Conservation (phyloP, 2,797 vertebrate species). For the Neoniphon sammara region DNA sequence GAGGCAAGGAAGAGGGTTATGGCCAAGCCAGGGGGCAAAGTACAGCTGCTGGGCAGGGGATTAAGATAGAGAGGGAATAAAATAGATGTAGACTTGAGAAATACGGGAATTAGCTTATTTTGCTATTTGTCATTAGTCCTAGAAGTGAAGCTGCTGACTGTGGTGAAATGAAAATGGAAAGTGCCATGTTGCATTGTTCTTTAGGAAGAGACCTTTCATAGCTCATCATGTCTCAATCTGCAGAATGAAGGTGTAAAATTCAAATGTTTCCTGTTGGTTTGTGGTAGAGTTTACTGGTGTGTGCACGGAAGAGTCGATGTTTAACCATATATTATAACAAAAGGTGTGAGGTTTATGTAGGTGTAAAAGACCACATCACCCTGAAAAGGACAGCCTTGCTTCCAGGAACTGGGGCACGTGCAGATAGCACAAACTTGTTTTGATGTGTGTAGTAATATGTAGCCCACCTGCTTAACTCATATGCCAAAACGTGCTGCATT, state of each 20-base stretch:
- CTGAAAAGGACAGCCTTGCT: slow-evolving; percentile 3
- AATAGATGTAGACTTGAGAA: no score
- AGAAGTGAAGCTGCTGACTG: no score
- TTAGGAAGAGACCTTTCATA: not conserved
- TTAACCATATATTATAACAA: not conserved
- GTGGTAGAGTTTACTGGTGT: not conserved
- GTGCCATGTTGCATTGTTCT: not conserved
- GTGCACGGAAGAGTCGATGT: not conserved
- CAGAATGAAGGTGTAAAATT: not conserved
- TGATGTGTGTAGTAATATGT: slow-evolving; percentile 14
- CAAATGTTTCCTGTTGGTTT: not conserved
- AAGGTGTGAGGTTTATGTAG: slow-evolving; percentile 13
- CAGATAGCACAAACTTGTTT: slow-evolving; percentile 12
- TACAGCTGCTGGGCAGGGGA: no score
- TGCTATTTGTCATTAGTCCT: no score
- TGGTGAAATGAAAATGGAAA: not conserved
- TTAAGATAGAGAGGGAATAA: no score
- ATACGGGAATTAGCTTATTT: no score
- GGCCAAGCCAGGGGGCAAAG: no score
- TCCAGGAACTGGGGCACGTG: slow-evolving; percentile 6
- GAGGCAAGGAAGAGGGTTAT: no score
- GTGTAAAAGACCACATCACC: not conserved
- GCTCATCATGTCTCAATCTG: not conserved
- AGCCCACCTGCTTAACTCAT: not conserved
- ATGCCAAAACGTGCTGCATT: not conserved